phyloP scores from a whole-genome alignment of 2,797 vertebrate species.

The Myiotriccus ornatus region DNA sequence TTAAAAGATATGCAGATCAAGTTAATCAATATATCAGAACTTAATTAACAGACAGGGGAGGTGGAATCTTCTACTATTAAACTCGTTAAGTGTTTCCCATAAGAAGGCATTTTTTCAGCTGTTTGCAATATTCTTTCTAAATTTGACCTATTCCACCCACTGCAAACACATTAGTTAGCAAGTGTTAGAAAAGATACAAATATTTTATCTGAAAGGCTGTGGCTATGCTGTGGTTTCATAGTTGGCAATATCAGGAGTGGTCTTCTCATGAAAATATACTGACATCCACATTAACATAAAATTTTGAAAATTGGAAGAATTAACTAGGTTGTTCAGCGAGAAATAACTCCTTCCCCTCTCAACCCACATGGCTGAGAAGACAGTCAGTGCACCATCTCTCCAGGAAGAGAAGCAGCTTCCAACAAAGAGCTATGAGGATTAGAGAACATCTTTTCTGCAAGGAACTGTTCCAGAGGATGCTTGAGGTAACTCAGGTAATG shows the following conservation, averaged over 20 bases:
- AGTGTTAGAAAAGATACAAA: neutral
- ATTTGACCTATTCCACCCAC: neutral
- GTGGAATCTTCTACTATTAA: neutral
- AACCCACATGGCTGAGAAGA: neutral
- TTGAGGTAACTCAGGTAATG: neutral
- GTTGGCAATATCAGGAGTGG: neutral
- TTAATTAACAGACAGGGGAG: neutral
- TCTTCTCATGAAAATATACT: neutral
- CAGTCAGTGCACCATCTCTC: neutral
- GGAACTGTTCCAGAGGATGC: neutral
- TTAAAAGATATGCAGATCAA: neutral
- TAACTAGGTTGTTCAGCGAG: neutral
- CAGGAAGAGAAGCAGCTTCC: neutral
- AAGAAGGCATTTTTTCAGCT: neutral
- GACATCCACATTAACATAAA: neutral
- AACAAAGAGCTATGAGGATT: neutral
- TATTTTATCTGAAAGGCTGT: neutral
- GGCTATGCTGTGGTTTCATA: neutral
- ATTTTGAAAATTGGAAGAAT: neutral
- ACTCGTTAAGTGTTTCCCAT: neutral
- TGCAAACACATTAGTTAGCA: neutral
- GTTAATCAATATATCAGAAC: neutral
- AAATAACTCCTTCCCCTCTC: neutral
- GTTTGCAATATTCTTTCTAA: neutral
- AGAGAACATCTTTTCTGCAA: neutral